phyloP scores from a whole-genome alignment of 1,140 invertebrate genomes.

The Anastrepha ludens region DNA sequence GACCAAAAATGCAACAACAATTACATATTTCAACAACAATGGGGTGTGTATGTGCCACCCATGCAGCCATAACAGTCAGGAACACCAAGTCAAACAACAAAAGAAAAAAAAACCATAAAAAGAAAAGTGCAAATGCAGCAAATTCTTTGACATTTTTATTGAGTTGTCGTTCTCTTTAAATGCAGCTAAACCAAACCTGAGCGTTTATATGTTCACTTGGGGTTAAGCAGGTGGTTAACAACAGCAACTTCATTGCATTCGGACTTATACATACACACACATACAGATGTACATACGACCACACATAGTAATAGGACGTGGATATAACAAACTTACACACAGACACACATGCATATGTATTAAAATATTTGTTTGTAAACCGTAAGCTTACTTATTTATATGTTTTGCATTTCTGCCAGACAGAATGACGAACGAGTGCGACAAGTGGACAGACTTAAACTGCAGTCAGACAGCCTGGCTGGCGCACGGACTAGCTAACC shows the following conservation, averaged over 20 bases:
- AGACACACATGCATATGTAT: not conserved
- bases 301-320: too few species aligned
- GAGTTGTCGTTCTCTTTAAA: slow-evolving; percentile 45
- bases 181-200: slow-evolving; percentile 36
- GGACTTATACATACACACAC: slow-evolving; percentile 29
- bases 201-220: slow-evolving; percentile 1
- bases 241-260: slow-evolving; percentile 21
- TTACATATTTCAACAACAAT: not conserved
- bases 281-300: too few species aligned
- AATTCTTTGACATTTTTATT: slow-evolving; percentile 52
- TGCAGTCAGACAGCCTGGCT: slow-evolving; percentile 42
- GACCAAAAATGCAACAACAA: slow-evolving; percentile 46
- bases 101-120: not conserved
- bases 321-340: not conserved
- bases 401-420: slow-evolving; percentile 46
- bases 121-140: slow-evolving; percentile 30
- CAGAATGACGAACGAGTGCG: slow-evolving; percentile 50
- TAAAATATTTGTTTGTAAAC: slow-evolving; percentile 44
- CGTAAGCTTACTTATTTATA: slow-evolving; percentile 48
- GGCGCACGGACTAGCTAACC: not conserved
- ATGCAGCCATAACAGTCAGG: not conserved
- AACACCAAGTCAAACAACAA: not conserved
- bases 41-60: not conserved
- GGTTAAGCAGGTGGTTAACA: slow-evolving; percentile 49
- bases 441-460: slow-evolving; percentile 33